Evolutionary conservation across 2,797 vertebrate genomes (phyloP), one percentile per base, ranked within the genome.

Genomic region (Phoebastria nigripes): DNA sequence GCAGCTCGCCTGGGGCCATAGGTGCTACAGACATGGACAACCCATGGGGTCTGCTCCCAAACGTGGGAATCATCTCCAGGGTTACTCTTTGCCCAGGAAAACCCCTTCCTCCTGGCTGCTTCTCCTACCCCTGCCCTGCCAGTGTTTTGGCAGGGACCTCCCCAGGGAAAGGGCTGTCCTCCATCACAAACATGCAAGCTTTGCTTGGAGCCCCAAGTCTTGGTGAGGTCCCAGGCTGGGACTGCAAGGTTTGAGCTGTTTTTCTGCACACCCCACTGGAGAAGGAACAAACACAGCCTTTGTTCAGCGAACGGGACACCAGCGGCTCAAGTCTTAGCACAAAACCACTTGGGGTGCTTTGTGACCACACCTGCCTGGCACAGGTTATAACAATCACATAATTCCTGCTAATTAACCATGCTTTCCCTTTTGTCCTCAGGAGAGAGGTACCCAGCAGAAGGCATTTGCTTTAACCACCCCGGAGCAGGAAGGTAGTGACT

Each of bases 21-120:
- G 31, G 12, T 5, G 39, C 56, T 65, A 29, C 4, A 5, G 12
- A 5, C 29, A 6, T 3, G 2, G 31, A 47, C 29, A 71, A 54
- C 8, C 22, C 69, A 29, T 0, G 7, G 16, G 14, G 42, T 63
- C 47, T 44, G 42, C 67, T 81, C 42, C 69, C 22, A 76, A 17
- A 37, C 2, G 1, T 37, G 33, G 44, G 31, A 61, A n/a, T 41
- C 1, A 0, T 22, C 11, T 20, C 66, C 69, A 24, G 22, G 9
- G 14, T 66, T 51, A 39, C 17, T 21, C 24, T 51, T 59, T 4
- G 3, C 33, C 42, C 77, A 42, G 1, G 16, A 74, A 93, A 71
- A 44, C 2, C 5, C 4, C 11, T 51, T 89, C 22, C 24, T 47
- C 17, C 31, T 76, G 26, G 9, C 4, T 82, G 11, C 25, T 84